phyloP scores from a whole-genome alignment of 1,140 invertebrate species.

The Heliconius melpomene region DNA sequence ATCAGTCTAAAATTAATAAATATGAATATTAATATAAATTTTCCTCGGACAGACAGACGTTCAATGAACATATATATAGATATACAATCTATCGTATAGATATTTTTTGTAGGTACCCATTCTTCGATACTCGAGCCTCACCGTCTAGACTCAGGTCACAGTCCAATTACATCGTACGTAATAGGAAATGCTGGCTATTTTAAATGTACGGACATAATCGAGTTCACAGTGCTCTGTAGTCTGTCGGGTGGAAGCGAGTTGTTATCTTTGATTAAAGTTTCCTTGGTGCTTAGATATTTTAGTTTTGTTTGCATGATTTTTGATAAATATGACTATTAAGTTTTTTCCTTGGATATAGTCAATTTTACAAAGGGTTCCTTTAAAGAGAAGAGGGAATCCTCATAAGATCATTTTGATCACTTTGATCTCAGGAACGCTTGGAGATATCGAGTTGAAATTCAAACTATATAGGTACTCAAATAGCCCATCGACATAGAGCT shows the following conservation, averaged over 20 bases:
- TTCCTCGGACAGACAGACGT: neutral
- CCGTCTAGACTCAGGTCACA: constrained; percentile 12
- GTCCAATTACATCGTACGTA: constrained; percentile 13
- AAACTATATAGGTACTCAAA: too few species aligned
- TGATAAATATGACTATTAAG: too few species aligned
- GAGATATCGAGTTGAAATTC: too few species aligned
- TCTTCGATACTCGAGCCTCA: neutral
- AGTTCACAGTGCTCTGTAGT: neutral
- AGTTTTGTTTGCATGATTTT: neutral
- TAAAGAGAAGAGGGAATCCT: too few species aligned
- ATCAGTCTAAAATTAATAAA: neutral
- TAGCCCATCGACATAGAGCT: too few species aligned
- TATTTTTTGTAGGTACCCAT: neutral
- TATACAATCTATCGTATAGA: neutral
- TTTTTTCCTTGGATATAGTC: too few species aligned
- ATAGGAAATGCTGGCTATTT: constrained; percentile 12
- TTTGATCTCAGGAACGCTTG: too few species aligned
- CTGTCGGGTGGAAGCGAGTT: neutral
- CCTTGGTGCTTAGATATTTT: neutral
- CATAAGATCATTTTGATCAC: too few species aligned
- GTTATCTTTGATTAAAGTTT: neutral
- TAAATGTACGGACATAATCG: neutral
- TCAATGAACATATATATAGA: neutral
- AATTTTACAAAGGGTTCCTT: too few species aligned
- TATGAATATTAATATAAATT: neutral